These are phyloP conservation scores for Eublepharis macularius DNA, from an alignment of 2,113 vertebrate species.

Conservation along the genomic window DNA sequence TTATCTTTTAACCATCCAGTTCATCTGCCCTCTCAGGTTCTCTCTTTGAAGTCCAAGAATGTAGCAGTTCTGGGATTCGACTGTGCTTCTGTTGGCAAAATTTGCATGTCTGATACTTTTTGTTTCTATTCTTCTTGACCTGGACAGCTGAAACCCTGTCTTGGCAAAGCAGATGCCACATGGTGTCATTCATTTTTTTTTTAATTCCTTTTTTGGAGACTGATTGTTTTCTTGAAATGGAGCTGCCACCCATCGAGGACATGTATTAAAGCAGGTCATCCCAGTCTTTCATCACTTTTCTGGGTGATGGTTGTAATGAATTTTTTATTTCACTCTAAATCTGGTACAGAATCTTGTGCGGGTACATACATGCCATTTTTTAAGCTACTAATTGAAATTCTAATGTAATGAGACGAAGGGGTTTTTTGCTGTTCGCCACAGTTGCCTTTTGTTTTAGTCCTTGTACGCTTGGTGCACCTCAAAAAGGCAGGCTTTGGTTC, in stretches of 20 bases:
- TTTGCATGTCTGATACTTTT: background rate
- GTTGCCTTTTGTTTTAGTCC: constrained; percentile 70
- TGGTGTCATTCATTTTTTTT: constrained; percentile 35
- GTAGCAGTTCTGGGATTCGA: background rate
- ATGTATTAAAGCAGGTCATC: constrained; percentile 62
- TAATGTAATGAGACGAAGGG: constrained; percentile 71
- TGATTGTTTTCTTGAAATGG: constrained; percentile 37
- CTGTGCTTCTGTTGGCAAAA: background rate
- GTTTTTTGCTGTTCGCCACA: constrained; percentile 61
- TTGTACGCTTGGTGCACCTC: constrained; percentile 65
- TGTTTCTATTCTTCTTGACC: constrained; percentile 24
- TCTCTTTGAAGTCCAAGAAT: background rate
- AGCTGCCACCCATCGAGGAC: constrained; percentile 41
- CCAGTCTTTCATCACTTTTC: constrained; percentile 61
- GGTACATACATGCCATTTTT: constrained; percentile 50
- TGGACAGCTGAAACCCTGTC: constrained; percentile 29
- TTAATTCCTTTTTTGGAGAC: constrained; percentile 30
- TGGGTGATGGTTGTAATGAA: constrained; percentile 66
- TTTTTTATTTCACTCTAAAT: constrained; percentile 73
- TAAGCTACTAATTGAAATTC: constrained; percentile 77
- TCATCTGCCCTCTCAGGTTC: background rate
- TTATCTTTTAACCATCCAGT: background rate
- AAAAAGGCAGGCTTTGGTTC: constrained; percentile 68
- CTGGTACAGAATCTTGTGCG: constrained; percentile 63
- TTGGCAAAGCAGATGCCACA: constrained; percentile 34